phyloP scores from a whole-genome alignment of 2,113 vertebrate genomes.

The Daphoenositta chrysoptera region DNA sequence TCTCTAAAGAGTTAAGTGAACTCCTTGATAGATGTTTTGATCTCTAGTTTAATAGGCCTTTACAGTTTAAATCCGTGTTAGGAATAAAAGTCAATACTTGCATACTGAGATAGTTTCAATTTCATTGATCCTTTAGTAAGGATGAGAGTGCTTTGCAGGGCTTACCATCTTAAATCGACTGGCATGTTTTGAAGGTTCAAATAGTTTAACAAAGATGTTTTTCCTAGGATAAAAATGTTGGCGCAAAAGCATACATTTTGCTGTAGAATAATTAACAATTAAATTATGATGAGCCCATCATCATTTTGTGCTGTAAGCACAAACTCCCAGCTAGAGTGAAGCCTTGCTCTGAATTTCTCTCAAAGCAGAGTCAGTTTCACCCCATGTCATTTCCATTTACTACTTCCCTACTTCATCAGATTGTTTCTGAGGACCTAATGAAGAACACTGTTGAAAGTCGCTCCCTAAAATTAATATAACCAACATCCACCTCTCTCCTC shows the following conservation, averaged over 20 bases:
- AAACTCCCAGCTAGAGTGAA: not conserved
- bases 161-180: not conserved
- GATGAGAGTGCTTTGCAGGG: not conserved
- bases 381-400: not conserved
- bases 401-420: not conserved
- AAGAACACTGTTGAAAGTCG: not conserved
- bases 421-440: not conserved
- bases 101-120: not conserved
- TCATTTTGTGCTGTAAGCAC: not conserved
- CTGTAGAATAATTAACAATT: not conserved
- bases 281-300: not conserved
- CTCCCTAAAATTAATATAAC: not conserved
- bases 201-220: not conserved
- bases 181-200: constrained; percentile 2
- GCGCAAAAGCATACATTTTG: not conserved
- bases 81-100: not conserved
- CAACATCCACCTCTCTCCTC: not conserved
- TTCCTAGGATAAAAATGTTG: not conserved
- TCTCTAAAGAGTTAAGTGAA: not conserved
- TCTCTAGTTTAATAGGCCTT: not conserved
- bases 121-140: not conserved
- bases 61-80: not conserved
- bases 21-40: not conserved
- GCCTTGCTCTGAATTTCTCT: not conserved
- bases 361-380: not conserved